These are phyloP conservation scores for Periparus ater DNA, from an alignment of 2,797 vertebrate species.

Conservation along the genomic window DNA sequence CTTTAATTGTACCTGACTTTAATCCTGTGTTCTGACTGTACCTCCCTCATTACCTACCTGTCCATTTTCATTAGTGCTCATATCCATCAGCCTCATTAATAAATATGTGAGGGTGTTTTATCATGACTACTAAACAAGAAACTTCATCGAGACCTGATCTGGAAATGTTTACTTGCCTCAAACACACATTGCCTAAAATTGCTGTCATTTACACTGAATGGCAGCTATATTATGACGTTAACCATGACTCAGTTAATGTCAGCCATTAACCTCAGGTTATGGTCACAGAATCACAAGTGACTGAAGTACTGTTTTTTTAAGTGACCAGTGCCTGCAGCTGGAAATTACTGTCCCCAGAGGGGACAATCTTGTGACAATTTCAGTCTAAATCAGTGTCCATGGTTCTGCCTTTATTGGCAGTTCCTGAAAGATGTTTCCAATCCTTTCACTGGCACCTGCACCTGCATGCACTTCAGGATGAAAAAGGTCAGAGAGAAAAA, in stretches of 20 bases:
- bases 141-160: background rate
- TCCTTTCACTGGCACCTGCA: background rate
- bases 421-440: background rate
- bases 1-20: constrained; percentile 59
- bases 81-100: constrained; percentile 61
- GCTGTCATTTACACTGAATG: constrained; percentile 1
- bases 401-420: background rate
- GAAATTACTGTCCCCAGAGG: background rate
- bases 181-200: background rate
- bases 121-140: constrained; percentile 25
- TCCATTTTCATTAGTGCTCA: constrained; percentile 55
- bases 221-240: background rate
- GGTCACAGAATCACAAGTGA: constrained; percentile 7
- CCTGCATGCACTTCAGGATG: background rate
- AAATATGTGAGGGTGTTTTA: constrained; percentile 30
- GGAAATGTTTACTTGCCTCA: background rate
- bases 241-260: background rate
- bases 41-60: constrained; percentile 50
- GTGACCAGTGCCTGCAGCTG: background rate
- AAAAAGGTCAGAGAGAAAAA: background rate
- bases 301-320: background rate
- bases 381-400: background rate
- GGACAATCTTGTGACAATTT: background rate
- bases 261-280: constrained; percentile 20
- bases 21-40: constrained; percentile 48